Conservation (phyloP, 2,113 vertebrate species). For the Myxocyprinus asiaticus region DNA sequence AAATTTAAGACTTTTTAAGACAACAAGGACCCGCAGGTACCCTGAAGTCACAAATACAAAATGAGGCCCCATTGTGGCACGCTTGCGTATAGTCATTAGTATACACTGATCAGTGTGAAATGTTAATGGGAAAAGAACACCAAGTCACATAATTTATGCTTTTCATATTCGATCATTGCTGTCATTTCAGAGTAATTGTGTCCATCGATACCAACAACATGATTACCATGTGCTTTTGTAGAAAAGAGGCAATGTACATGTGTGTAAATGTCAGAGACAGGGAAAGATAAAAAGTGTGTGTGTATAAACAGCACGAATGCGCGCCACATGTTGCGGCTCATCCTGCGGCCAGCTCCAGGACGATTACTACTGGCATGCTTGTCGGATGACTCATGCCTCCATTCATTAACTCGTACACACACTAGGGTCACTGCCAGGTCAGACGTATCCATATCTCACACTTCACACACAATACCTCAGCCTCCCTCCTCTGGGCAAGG, state of each 20-base stretch:
- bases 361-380: slow-evolving; percentile 66
- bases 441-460: slow-evolving; percentile 78
- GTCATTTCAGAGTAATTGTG: no score
- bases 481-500: slow-evolving; percentile 60
- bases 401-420: slow-evolving; percentile 77
- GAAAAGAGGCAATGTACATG: slow-evolving; percentile 44
- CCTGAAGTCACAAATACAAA: no score
- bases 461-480: slow-evolving; percentile 16
- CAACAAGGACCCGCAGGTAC: no score
- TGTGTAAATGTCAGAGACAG: slow-evolving; percentile 39
- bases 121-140: no score
- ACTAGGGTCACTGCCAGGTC: slow-evolving; percentile 82
- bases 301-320: slow-evolving; percentile 21
- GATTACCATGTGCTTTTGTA: not conserved
- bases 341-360: slow-evolving; percentile 66
- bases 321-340: slow-evolving; percentile 48
- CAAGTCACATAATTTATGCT: no score
- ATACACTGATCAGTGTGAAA: no score
- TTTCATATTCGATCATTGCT: no score
- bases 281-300: slow-evolving; percentile 5
- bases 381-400: slow-evolving; percentile 86
- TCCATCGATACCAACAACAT: no score
- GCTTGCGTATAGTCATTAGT: no score
- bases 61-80: no score
- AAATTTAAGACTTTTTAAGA: no score